phyloP scores from a whole-genome alignment of 2,113 vertebrate genomes.

The Protobothrops mucrosquamatus region DNA sequence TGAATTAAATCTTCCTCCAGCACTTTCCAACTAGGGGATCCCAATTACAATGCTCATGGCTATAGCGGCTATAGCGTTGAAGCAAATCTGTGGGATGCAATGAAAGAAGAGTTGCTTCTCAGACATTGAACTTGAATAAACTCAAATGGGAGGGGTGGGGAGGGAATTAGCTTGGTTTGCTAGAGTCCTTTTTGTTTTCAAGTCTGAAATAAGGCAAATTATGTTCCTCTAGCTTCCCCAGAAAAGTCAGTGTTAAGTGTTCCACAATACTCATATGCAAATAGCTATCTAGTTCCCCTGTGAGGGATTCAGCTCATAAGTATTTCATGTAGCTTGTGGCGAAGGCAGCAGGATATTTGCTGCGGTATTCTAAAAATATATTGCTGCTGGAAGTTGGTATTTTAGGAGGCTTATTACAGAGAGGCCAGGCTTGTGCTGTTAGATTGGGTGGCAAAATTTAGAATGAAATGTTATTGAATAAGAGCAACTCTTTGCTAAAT shows the following conservation, averaged over 20 bases:
- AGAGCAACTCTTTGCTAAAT: not conserved
- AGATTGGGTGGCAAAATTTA: too few species aligned
- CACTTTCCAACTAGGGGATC: not conserved
- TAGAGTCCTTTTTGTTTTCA: not conserved
- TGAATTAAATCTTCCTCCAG: not conserved
- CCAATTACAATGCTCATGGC: not conserved
- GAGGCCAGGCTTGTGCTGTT: not conserved
- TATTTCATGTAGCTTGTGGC: not conserved
- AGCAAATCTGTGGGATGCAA: not conserved
- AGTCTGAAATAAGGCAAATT: not conserved
- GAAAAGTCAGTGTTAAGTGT: not conserved
- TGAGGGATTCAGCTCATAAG: not conserved
- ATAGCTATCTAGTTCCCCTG: not conserved
- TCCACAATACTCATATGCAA: not conserved
- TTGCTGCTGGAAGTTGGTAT: not conserved
- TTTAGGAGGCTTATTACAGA: not conserved
- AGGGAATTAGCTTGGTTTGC: not conserved
- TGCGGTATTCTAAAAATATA: not conserved
- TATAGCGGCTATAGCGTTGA: not conserved
- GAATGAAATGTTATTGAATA: not conserved
- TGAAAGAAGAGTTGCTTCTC: not conserved
- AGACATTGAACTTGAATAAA: not conserved
- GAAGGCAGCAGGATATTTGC: too few species aligned
- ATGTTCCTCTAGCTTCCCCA: not conserved
- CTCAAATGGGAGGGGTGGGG: not conserved